phyloP scores from a whole-genome alignment of 2,113 vertebrate genomes.

The Dasyprocta punctata region DNA sequence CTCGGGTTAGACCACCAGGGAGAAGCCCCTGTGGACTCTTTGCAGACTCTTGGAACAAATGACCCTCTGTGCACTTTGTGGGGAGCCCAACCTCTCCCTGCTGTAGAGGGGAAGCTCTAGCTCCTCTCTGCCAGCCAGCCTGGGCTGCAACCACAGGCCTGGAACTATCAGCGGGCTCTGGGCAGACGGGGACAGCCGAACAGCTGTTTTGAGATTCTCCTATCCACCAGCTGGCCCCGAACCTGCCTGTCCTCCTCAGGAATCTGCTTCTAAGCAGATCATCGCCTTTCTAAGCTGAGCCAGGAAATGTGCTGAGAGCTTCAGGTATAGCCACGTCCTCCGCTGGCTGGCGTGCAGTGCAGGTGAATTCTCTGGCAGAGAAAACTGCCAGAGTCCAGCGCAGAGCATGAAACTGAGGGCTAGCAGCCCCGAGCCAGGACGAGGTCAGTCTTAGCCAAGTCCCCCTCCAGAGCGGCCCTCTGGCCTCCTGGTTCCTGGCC shows the following conservation, averaged over 20 bases:
- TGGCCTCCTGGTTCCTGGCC: too few species aligned
- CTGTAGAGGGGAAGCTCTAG: neutral
- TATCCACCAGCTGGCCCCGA: too few species aligned
- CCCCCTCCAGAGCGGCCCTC: neutral
- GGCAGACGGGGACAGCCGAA: too few species aligned
- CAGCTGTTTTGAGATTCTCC: neutral
- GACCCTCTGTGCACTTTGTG: neutral
- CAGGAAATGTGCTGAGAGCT: neutral
- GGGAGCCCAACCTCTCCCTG: neutral
- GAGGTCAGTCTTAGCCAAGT: neutral
- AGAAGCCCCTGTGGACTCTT: too few species aligned
- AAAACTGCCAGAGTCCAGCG: neutral
- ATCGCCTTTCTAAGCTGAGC: neutral
- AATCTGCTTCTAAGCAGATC: neutral
- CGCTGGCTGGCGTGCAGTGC: neutral
- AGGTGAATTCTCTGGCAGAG: neutral
- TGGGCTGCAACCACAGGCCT: neutral
- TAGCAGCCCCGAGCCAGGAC: neutral
- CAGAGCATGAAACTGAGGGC: neutral
- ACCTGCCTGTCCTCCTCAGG: neutral
- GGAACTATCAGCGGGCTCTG: neutral
- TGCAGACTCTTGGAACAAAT: neutral
- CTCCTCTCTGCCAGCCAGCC: neutral
- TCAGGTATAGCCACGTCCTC: rapidly evolving
- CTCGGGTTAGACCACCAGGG: too few species aligned